A percentile compares a stretch with the other conserved stretches of the same genome.
Evolutionary conservation across 2,797 vertebrate species (phyloP).

Genomic region (Eleutherodactylus coqui): DNA sequence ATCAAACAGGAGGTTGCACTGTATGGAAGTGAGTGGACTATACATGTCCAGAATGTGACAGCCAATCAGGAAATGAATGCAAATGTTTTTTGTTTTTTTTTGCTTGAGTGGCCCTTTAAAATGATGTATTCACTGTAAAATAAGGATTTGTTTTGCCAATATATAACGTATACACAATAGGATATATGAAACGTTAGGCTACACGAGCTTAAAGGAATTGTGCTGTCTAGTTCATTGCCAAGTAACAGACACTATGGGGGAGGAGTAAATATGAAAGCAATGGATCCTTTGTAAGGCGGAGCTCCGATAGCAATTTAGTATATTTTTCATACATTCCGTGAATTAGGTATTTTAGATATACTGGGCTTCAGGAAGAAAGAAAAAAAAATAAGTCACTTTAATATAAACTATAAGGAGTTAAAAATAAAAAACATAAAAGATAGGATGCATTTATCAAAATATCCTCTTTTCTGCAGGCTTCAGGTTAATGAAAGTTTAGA

Average conservation of each 20-base stretch:
- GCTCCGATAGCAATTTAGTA: background rate
- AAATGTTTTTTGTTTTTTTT: too few species aligned
- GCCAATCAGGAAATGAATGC: too few species aligned
- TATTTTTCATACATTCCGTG: background rate
- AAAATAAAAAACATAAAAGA: background rate
- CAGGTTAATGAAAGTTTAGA: conserved; percentile 28
- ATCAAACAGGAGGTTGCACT: too few species aligned
- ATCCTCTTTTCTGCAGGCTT: conserved; percentile 19
- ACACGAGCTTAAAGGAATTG: background rate
- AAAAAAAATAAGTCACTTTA: too few species aligned
- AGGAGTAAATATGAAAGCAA: background rate
- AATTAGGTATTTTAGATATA: background rate
- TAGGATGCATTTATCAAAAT: conserved; percentile 45
- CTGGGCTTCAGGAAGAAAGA: background rate
- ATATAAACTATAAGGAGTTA: conserved; percentile 31
- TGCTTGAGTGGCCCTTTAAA: background rate
- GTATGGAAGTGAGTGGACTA: too few species aligned
- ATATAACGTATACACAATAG: background rate
- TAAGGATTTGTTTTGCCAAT: background rate
- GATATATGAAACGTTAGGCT: background rate
- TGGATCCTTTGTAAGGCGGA: background rate
- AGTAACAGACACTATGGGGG: background rate
- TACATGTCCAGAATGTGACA: too few species aligned
- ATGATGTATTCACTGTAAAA: background rate
- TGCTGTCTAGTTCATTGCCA: background rate